phyloP scores from a whole-genome alignment of 2,888 invertebrate genomes.

The Dyspetes luteomarginatus region DNA sequence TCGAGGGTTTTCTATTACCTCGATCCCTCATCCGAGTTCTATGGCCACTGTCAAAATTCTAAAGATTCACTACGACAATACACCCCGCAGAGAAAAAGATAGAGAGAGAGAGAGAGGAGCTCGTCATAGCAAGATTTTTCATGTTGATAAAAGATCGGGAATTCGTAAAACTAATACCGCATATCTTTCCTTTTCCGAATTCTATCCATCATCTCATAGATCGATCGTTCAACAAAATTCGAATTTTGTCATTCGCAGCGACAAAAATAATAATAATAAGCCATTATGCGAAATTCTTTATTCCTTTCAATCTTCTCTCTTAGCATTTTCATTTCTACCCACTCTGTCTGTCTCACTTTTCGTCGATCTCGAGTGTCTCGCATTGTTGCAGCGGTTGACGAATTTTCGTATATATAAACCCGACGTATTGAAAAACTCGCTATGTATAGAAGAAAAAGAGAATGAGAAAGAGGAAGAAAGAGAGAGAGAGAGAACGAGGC shows the following conservation, averaged over 20 bases:
- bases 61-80: constrained; percentile 30
- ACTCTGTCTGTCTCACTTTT: neutral
- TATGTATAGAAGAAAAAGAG: neutral
- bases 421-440: constrained; percentile 9
- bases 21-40: constrained; percentile 11
- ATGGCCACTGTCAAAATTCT: constrained; percentile 43
- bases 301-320: neutral
- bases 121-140: constrained; percentile 5
- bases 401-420: neutral
- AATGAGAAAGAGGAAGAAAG: constrained; percentile 69
- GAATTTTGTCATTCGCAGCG: neutral
- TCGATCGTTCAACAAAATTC: too few species aligned
- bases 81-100: neutral
- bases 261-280: neutral
- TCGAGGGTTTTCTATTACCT: constrained; percentile 9
- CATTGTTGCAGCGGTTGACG: neutral
- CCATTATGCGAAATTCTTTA: neutral
- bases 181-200: neutral
- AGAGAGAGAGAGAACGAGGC: constrained; percentile 3
- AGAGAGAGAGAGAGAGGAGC: neutral
- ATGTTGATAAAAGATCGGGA: neutral
- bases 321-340: neutral
- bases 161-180: neutral
- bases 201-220: too few species aligned
- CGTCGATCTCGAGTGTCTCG: neutral